Base-by-base conservation (phyloP, 2,888 invertebrate species). In the Apamea monoglypha region DNA sequence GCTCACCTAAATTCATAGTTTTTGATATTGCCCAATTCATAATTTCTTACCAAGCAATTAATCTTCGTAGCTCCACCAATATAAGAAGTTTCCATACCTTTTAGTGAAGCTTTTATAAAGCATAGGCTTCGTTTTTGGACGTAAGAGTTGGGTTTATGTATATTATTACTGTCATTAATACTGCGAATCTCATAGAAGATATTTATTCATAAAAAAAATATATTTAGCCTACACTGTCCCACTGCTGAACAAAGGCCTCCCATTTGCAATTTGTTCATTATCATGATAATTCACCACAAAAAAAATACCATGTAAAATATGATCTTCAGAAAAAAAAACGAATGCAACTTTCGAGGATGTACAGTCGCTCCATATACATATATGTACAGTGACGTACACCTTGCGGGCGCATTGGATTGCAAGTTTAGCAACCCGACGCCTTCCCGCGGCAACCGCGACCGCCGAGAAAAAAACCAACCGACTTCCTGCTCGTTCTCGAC, bases 401-500 rank as follows among this genome's bases (percentile, higher is more conserved):
- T 89, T 86, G 86, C 77, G 77, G 79, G 77, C 81, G 82, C 63
- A 71, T 86, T 84, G 84, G 78, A 87, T 76, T 84, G 82, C 83
- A 73, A 63, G 72, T 82, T 83, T 82, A 85, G 86, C 83, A 84
- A 86, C 72, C 76, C 88, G 88, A 86, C 72, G 80, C 86, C 79
- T 79, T 53, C 68, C 76, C 73, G 82, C 81, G 85, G 74, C 87
- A 78, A 84, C 86, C 87, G 89, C 90, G 82, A 83, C 80, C 86
- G 74, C 80, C 74, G 80, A 88, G 86, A 90, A 92, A 92, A 92
- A 87, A 91, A 89, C 83, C 77, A 80, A 76, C 85, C 82, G 87
- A 91, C 91, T 92, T 93, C 92, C 92, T 92, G 93, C 87, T 91
- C 89, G 73, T 84, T 84, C 87, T 85, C 86, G 85, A 81, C 86